Base-by-base conservation (phyloP, 2,797 vertebrate genomes). In the Ciconia nigra region DNA sequence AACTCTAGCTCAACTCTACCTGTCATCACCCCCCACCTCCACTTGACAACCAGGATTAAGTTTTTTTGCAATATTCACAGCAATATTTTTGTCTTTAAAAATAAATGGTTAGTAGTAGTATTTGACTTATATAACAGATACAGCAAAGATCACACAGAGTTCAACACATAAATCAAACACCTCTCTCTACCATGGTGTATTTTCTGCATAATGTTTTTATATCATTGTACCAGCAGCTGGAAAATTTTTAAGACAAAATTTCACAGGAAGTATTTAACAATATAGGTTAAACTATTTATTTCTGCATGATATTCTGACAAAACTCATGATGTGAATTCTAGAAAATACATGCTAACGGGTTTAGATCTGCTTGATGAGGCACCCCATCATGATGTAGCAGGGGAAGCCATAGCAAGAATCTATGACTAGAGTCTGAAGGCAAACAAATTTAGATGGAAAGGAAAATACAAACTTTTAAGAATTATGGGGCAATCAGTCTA, bases 1-100 rank as follows among this genome's bases (percentile, higher is more conserved):
- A 54, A 22, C 12, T 46, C 13, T 20, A 61, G 5, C 22, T 83
- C 6, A 7, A 28, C 2, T 71, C 16, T 46, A 49, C 6, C 9
- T 20, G 7, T 24, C 0, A 0, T 2, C 39, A 63, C 47, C 18
- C 2, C 10, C 9, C 14, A 1, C 2, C 6, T 1, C 0, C 6
- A 25, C 13, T 24, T 52, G 18, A 85, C 26, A 55, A n/a, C 28
- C 10, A n/a, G 4, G 6, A 58, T 61, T 72, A 63, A 29, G 33
- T 70, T 3, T 44, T 82, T 76, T 79, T 88, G 11, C 10, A 29
- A 2, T 44, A 55, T 76, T 86, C 11, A 26, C 9, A 42, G 21
- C 12, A 86, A 74, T 65, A 55, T 76, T 63, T 63, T 33, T 42
- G 28, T 15, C 20, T 44, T 83, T 65, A 85, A 69, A 72, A 69